Evolutionary conservation across 2,113 vertebrate genomes (phyloP).

Genomic region (Trichechus manatus): DNA sequence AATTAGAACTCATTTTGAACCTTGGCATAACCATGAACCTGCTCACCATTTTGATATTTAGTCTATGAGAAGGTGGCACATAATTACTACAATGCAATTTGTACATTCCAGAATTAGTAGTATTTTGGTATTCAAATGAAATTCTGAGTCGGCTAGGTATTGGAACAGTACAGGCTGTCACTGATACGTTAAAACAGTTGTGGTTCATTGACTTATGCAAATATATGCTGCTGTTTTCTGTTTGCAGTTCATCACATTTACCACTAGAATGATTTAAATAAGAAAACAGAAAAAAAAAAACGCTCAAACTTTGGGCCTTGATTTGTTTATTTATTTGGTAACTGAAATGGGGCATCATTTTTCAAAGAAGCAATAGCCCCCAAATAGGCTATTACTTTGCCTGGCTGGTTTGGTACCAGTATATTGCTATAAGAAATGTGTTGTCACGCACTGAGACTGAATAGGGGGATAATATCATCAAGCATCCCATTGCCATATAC

Average conservation of each 20-base stretch:
- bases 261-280: slow-evolving; percentile 40
- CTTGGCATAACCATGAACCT: not conserved
- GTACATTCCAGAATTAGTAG: not conserved
- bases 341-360: slow-evolving; percentile 53
- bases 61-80: slow-evolving; percentile 56
- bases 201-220: slow-evolving; percentile 39
- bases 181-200: not conserved
- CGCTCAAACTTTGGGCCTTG: not conserved
- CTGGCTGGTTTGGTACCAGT: not conserved
- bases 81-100: slow-evolving; percentile 40
- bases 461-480: too few species aligned
- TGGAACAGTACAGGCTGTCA: not conserved
- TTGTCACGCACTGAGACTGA: not conserved
- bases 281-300: slow-evolving; percentile 47
- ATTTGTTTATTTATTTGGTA: slow-evolving; percentile 17
- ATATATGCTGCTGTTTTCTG: slow-evolving; percentile 32
- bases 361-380: slow-evolving; percentile 35
- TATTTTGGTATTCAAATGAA: slow-evolving; percentile 73
- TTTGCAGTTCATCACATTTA: not conserved
- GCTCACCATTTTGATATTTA: slow-evolving; percentile 42
- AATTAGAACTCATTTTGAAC: slow-evolving; percentile 1
- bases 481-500: not conserved
- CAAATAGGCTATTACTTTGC: slow-evolving; percentile 65
- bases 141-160: slow-evolving; percentile 38
- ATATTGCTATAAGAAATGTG: not conserved